Base-by-base conservation (phyloP, 1,140 invertebrate genomes). In the Lepidotrigona ventralis region DNA sequence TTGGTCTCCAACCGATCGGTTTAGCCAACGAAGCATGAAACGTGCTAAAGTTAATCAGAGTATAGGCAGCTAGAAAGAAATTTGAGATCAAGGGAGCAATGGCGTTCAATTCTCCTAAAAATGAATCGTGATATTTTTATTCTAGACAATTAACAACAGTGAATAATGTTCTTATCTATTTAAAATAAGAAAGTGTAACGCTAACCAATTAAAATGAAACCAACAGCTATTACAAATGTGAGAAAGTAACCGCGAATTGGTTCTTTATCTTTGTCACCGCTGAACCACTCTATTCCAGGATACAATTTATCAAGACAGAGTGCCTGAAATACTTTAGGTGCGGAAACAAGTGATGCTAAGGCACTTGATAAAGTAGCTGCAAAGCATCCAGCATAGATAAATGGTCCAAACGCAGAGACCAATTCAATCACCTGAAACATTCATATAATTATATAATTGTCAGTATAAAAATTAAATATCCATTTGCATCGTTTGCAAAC, bases 1-100 rank as follows among this genome's bases (percentile, higher is more conserved):
- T 97, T 46, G 97, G 97, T 85, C 98, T 95, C 98, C 97, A 98
- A 26, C 98, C 97, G 63, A 98, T 96, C 0, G 97, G 97, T 90
- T 97, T 97, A 12, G 97, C 97, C 83, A 98, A 94, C 71, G 98
- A 98, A 39, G 98, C 98, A 95, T 99, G 98, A 94, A 99, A 99
- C 71, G 98, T 99, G 75, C 98, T 98, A 93, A 99, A 99, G 95
- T 99, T 99, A 85, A 99, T 98, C 46, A 99, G 95, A 82, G 98
- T 98, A 91, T 99, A 99, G 12, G 98, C 98, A 86, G 98, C 98
- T 89, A 99, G 95, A 94, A 99, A 99, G 94, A 99, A 99, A 92
- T 99, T 99, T 33, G 98, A 99, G 85, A 99, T 99, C 75, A 99
- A 95, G 11, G 98, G 98, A 54, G 99, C 99, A 86, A 99, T 99